Evolutionary conservation across 2,888 invertebrate genomes (phyloP), one percentile per base, ranked within the genome.

Genomic region (Sinopyrophorus schimmeli): DNA sequence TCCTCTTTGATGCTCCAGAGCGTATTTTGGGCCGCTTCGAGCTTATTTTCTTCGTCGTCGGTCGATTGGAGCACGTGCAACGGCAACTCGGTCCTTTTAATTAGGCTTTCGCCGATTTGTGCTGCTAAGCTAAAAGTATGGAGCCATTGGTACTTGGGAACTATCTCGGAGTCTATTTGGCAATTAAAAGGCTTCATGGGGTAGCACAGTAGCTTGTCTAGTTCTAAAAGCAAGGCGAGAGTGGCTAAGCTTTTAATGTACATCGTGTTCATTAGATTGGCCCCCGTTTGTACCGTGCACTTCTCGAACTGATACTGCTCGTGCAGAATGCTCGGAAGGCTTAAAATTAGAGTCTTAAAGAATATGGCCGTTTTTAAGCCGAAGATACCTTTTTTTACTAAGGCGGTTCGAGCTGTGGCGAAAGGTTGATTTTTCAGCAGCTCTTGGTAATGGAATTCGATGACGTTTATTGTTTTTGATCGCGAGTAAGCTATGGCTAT

Each of bases 1-100:
- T 83, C 83, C 62, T 79, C 78, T 53, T 76, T 75, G 26, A 80
- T 61, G 38, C 72, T 76, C 83, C 83, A 84, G 14, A 69, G 67
- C 14, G 66, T 66, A 58, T 80, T 80, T 55, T 79, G 76, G 56
- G 70, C 64, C 6, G 62, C 60, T 2, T 66, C 59, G 0, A 58
- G 55, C 47, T 62, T 59, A 3, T 53, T 52, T n/a, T 61, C 59
- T 20, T 47, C 44, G 14, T 47, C 50, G 21, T 24, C 12, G 5
- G 9, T 11, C n/a, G 60, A 41, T 20, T 60, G 24, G 9, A 71
- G 58, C 18, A 77, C 72, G 30, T 74, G 70, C 1, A 65, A 59
- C 0, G 79, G 77, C 32, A 81, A 69, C 18, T 74, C 68, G 1
- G 71, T 70, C 32, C 80, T 65, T 43, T 73, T 75, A 9, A 77